Conservation (phyloP, 2,113 vertebrate genomes). For the Gopherus evgoodei region DNA sequence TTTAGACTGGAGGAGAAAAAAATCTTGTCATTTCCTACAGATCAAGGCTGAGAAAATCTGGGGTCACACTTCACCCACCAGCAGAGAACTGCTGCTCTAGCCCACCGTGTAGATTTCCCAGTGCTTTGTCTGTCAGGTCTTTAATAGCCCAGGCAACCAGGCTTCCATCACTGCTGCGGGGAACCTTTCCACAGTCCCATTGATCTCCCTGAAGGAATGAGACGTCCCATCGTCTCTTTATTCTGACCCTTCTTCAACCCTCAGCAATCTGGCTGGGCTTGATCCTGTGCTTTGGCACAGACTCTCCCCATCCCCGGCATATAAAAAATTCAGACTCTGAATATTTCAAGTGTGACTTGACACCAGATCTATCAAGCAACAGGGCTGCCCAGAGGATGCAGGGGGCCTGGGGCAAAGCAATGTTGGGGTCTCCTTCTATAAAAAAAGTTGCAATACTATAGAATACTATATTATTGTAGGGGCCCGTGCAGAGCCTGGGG, state of each 20-base stretch:
- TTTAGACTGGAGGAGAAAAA: not conserved
- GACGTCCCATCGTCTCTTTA: not conserved
- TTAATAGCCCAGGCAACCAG: not conserved
- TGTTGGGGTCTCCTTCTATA: no score
- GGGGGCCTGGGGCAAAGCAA: no score
- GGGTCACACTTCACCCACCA: not conserved
- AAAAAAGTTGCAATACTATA: no score
- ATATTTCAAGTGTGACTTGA: not conserved
- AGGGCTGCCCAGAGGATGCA: no score
- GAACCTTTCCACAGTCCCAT: not conserved
- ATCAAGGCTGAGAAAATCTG: not conserved
- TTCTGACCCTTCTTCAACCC: not conserved
- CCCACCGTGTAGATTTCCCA: not conserved
- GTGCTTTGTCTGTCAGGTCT: not conserved
- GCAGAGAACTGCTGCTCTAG: not conserved
- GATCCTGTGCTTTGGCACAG: not conserved
- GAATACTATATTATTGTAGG: no score
- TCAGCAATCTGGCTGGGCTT: not conserved
- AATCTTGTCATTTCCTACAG: not conserved
- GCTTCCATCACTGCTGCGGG: not conserved
- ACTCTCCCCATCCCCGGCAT: not conserved
- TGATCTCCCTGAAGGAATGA: not conserved
- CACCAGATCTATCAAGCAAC: not conserved
- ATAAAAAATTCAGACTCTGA: not conserved
- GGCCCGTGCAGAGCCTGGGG: no score